phyloP scores from a whole-genome alignment of 2,888 invertebrate species.

The Cacoxenus indagator region DNA sequence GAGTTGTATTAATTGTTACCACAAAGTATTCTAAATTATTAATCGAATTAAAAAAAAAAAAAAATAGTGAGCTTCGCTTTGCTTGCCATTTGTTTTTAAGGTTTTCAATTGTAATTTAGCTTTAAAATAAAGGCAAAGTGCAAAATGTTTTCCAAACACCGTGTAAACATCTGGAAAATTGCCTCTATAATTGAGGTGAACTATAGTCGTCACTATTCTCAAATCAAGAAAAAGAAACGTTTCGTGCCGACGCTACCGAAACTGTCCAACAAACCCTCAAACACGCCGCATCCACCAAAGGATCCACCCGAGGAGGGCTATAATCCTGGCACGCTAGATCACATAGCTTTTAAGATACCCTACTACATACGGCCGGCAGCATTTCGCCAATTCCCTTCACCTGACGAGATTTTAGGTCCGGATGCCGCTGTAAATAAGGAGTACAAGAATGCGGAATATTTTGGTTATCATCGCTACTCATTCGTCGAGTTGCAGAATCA shows the following conservation, averaged over 20 bases:
- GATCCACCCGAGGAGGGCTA: conserved; percentile 62
- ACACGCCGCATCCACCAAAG: conserved; percentile 58
- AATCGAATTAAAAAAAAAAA: too few species aligned
- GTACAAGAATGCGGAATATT: conserved; percentile 65
- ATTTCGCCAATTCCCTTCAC: conserved; percentile 50
- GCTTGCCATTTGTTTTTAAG: too few species aligned
- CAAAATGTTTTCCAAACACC: too few species aligned
- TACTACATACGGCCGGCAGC: conserved; percentile 47
- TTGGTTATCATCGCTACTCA: conserved; percentile 63
- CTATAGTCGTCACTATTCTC: not conserved
- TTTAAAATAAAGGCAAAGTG: too few species aligned
- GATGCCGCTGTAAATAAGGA: conserved; percentile 46
- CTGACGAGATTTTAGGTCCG: conserved; percentile 57
- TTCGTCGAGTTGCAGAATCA: conserved; percentile 50
- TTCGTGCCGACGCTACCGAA: not conserved
- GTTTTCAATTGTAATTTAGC: too few species aligned
- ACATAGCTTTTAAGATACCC: conserved; percentile 44
- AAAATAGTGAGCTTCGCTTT: too few species aligned
- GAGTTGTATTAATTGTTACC: not conserved
- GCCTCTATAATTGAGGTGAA: too few species aligned
- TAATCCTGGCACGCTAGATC: conserved; percentile 46
- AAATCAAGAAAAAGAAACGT: not conserved
- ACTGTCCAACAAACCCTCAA: conserved; percentile 35
- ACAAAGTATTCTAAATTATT: too few species aligned
- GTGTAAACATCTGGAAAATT: too few species aligned